Percentiles rank a stretch among this genome's conserved stretches.
Evolutionary conservation across 2,888 invertebrate genomes (phyloP).

Genomic region (Tanytarsus gracilentus): DNA sequence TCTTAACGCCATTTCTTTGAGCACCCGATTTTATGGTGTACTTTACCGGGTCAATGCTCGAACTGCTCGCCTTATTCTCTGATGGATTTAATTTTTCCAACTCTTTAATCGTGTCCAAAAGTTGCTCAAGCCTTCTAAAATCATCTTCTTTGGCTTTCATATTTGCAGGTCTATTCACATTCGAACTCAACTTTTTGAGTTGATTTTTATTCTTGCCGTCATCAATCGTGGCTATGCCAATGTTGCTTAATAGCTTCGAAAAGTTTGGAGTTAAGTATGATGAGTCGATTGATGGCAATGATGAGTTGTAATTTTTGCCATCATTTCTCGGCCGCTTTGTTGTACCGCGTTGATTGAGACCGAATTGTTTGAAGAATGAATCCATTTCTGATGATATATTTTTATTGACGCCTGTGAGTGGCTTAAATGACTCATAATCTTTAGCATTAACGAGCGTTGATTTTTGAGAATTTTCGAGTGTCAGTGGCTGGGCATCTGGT

Average conservation of each 20-base stretch:
- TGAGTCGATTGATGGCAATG: slow-evolving; percentile 34
- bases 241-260: slow-evolving; percentile 37
- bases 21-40: slow-evolving; percentile 37
- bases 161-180: slow-evolving; percentile 15
- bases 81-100: slow-evolving; percentile 42
- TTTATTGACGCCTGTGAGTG: slow-evolving; percentile 35
- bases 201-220: slow-evolving; percentile 30
- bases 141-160: slow-evolving; percentile 44
- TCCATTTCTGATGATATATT: slow-evolving; percentile 40
- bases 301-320: no score
- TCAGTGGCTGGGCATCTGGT: background rate
- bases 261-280: slow-evolving; percentile 40
- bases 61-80: slow-evolving; percentile 39
- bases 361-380: slow-evolving; percentile 41
- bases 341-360: slow-evolving; percentile 36
- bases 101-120: slow-evolving; percentile 45
- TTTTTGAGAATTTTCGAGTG: slow-evolving; percentile 28
- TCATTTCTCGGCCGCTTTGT: slow-evolving; percentile 27
- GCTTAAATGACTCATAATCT: slow-evolving; percentile 42
- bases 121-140: slow-evolving; percentile 43
- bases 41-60: slow-evolving; percentile 43
- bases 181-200: slow-evolving; percentile 28
- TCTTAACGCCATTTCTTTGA: slow-evolving; percentile 46
- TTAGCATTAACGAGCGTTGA: slow-evolving; percentile 37
- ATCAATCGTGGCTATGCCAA: slow-evolving; percentile 36